Base-by-base conservation (phyloP, 2,797 vertebrate genomes). In the Limosa lapponica region DNA sequence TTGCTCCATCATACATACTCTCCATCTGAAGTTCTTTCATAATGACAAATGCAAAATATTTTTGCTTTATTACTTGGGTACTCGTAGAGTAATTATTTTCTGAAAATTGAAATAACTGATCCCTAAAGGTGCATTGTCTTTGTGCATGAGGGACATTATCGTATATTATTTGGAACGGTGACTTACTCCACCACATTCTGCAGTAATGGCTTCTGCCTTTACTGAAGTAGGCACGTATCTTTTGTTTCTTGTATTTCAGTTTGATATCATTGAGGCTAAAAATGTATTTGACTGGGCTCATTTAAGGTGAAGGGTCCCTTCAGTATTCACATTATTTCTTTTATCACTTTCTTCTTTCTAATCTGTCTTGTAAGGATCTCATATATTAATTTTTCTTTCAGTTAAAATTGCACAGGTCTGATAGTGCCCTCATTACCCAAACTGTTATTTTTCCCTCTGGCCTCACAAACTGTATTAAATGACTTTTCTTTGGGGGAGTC, bases 401-500 rank as follows among this genome's bases (percentile, higher is more conserved):
- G 77, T 87, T 94, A 94, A 91, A 96, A 89, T 84, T 82, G 51
- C 55, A 82, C 32, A 66, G 32, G 34, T 91, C 87, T 91, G 87
- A 96, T 93, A 84, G 36, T 67, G 16, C 10, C 18, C 32, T 94
- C 82, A 77, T 96, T 95, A 96, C 34, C 80, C 55, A 94, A 93
- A 91, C 48, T 88, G 69, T 93, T 96, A 95, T 95, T 95, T 93
- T 91, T 97, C 95, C 96, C 94, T 89, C 89, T 90, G 93, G 96
- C 82, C 89, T 91, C 80, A 96, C 91, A 94, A 94, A 92, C 59
- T 52, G 23, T 66, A 78, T 78, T 95, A 96, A 95, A 82, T 87
- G 5, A 87, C 65, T 24, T 66, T 95, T 94, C 91, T 94, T 81
- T 94, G 79, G 71, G 79, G 43, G 11, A 95, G 80, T 89, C 70